These are phyloP conservation scores for Prinia subflava DNA, from an alignment of 2,113 vertebrate genomes.

Conservation along the genomic window DNA sequence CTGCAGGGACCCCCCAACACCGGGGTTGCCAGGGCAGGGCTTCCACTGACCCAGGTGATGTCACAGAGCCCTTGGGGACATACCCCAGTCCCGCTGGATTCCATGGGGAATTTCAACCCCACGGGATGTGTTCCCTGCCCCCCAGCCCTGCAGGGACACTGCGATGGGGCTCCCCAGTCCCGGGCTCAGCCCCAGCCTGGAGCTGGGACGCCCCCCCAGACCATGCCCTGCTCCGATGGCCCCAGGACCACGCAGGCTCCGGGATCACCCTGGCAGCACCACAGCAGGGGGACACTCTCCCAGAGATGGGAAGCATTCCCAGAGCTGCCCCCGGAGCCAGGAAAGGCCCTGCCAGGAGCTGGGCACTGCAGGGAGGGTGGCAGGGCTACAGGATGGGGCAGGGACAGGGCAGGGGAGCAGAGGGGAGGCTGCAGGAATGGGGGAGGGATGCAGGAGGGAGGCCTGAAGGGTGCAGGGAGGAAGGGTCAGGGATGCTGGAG, in stretches of 20 bases:
- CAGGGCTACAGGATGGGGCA: not conserved
- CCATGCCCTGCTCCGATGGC: not conserved
- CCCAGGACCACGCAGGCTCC: not conserved
- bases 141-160: not conserved
- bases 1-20: not conserved
- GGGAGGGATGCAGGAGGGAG: not conserved
- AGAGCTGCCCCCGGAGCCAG: not conserved
- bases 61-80: not conserved
- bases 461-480: not conserved
- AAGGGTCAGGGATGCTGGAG: not conserved
- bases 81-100: rapidly evolving
- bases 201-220: not conserved
- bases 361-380: not conserved
- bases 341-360: not conserved
- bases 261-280: not conserved
- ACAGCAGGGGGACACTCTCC: not conserved
- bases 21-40: not conserved
- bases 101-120: not conserved
- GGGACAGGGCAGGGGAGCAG: not conserved
- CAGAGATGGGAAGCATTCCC: not conserved
- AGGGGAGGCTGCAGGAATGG: not conserved
- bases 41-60: not conserved
- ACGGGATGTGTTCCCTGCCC: not conserved
- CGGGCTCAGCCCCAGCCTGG: not conserved
- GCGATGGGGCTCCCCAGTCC: not conserved